Evolutionary conservation across 2,797 vertebrate genomes (phyloP), one percentile per base, ranked within the genome.

Genomic region (Pogonophryne albipinna): DNA sequence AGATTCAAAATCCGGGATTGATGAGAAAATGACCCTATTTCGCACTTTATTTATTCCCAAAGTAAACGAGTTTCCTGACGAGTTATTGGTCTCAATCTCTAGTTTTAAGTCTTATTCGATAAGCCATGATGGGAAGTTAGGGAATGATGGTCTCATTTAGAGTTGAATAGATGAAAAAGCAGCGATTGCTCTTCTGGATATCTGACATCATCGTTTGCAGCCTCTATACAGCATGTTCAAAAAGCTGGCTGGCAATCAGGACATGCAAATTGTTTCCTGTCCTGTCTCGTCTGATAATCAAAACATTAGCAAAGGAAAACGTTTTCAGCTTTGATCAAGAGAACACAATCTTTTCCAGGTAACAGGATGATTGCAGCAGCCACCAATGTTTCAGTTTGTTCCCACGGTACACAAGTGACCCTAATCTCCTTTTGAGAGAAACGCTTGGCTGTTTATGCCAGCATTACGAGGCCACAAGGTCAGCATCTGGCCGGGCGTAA

Each of bases 371-470:
- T 19, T 42, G 62, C 58, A n/a, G n/a, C 45, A 10, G 9, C 27
- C 34, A 34, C 16, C 52, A 38, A 19, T 56, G 27, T 38, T 3
- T 59, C 17, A 17, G 8, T 16, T 71, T 60, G 70, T 20, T 65
- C 68, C 71, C 67, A 46, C 62, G 5, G 70, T 19, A 55, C 83
- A 80, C 67, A 76, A 79, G 74, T 91, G 91, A 91, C 89, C 91
- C 87, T 85, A 90, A 92, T 92, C 89, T 83, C 38, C 5, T 76
- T 74, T 83, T 76, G 78, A 80, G 74, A 78, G 87, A 83, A 82
- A 81, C 47, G n/a, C 56, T 55, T 15, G 56, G 74, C 81, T 41
- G 68, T n/a, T 52, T 80, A 41, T 70, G 55, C 65, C 60, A 45
- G 85, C 70, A 51, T 85, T 83, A 86, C 46, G 53, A 82, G 75